These are phyloP conservation scores for Pituophis catenifer DNA, from an alignment of 2,113 vertebrate genomes.

Conservation along the genomic window DNA sequence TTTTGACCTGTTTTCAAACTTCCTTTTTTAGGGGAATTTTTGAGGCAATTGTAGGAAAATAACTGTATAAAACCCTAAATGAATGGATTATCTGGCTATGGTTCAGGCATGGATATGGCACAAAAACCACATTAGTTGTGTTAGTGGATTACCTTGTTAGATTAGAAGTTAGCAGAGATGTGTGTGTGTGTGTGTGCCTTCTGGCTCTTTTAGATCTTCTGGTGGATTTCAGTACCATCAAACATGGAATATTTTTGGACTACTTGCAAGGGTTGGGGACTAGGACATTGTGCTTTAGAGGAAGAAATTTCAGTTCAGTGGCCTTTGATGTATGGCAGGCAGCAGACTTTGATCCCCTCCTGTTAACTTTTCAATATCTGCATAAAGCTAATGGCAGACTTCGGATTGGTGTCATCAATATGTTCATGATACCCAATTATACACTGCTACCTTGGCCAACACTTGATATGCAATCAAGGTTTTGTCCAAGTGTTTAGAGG, in stretches of 20 bases:
- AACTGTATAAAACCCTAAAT: no score
- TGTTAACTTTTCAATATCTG: background rate
- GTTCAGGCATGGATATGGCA: background rate
- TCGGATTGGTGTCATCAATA: background rate
- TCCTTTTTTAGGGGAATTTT: background rate
- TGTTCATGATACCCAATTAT: background rate
- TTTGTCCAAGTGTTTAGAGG: background rate
- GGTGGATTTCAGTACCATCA: background rate
- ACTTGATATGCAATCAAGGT: background rate
- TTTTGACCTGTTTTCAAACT: background rate
- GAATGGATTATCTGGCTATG: background rate
- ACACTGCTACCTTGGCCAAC: background rate
- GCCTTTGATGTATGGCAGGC: background rate
- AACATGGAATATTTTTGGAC: background rate
- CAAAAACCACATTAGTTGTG: background rate
- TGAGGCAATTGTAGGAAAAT: background rate
- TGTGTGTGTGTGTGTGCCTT: background rate
- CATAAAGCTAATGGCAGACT: background rate
- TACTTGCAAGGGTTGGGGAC: background rate
- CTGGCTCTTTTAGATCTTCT: background rate
- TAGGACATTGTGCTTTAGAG: background rate
- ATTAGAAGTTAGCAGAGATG: background rate
- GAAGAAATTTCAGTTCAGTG: background rate
- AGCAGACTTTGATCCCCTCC: background rate
- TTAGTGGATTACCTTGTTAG: background rate